A percentile compares a stretch with the other conserved stretches of the same genome.
phyloP scores from a whole-genome alignment of 35 echinoderm and acorn worm genomes.

The Strongylocentrotus purpuratus region DNA sequence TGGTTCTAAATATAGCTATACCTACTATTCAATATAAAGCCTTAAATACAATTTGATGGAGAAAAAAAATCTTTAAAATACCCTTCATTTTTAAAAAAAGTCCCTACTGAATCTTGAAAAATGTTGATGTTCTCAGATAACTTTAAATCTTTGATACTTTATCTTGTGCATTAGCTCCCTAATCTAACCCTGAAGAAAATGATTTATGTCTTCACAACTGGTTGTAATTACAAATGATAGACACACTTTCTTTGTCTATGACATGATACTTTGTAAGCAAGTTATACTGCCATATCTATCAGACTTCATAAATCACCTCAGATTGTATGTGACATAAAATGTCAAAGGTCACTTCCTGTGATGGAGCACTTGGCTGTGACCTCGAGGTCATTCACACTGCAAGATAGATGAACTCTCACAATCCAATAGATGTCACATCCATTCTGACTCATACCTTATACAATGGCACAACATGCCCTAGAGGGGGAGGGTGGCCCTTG shows the following conservation, averaged over 20 bases:
- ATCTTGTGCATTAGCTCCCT: background rate
- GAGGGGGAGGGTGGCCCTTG: no score
- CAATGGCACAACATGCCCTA: background rate
- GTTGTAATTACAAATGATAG: background rate
- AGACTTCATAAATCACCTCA: conserved; percentile 20
- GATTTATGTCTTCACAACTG: background rate
- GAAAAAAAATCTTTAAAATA: no score
- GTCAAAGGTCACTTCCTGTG: conserved; percentile 41
- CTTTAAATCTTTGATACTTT: no score
- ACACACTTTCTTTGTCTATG: background rate
- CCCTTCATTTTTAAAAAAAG: no score
- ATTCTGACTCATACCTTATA: background rate
- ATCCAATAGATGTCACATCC: background rate
- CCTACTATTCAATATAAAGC: no score
- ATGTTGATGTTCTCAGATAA: no score
- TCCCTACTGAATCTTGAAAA: no score
- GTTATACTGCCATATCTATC: no score
- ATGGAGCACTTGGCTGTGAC: background rate
- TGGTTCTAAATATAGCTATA: no score
- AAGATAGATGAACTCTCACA: background rate
- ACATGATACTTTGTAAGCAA: background rate
- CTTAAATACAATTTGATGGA: no score
- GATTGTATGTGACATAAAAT: conserved; percentile 11
- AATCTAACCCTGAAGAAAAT: background rate
- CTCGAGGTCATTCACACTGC: background rate